These are phyloP conservation scores for Papilio helenus DNA, from an alignment of 1,140 invertebrate species.

Conservation along the genomic window DNA sequence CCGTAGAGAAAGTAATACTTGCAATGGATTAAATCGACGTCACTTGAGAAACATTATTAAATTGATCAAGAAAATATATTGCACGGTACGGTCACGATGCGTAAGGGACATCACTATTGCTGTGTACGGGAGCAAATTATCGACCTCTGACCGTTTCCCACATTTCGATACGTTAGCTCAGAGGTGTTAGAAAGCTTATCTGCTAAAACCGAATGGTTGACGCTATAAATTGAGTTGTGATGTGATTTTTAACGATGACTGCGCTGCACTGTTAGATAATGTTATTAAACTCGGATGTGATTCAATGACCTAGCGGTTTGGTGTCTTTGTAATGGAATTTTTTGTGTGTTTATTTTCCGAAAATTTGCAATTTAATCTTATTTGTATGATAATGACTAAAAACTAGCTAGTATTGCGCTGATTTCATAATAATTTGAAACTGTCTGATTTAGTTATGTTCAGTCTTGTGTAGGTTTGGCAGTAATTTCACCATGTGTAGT, in stretches of 20 bases:
- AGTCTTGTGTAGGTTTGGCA: background rate
- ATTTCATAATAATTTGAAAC: too few relatives aligned
- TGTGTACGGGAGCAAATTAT: constrained; percentile 59
- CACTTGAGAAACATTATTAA: background rate
- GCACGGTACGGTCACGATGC: constrained; percentile 11
- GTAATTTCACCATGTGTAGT: too few relatives aligned
- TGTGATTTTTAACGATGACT: constrained; percentile 38
- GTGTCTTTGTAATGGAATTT: background rate
- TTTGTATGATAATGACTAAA: background rate
- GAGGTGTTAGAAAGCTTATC: constrained; percentile 58
- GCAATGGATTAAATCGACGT: constrained; percentile 21
- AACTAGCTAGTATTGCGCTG: too few relatives aligned
- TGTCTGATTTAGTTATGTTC: too few relatives aligned
- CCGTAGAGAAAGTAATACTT: constrained; percentile 8
- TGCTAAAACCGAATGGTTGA: constrained; percentile 15
- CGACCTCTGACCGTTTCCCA: constrained; percentile 67
- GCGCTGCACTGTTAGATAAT: background rate
- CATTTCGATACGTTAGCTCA: constrained; percentile 54
- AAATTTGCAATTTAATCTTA: background rate
- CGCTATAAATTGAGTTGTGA: constrained; percentile 21
- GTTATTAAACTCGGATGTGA: background rate
- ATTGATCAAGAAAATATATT: constrained; percentile 26
- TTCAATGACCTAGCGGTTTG: background rate
- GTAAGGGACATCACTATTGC: constrained; percentile 46
- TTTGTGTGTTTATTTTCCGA: background rate